Conservation (phyloP, 23 tunicate genomes). For the Halocynthia roretzi region DNA sequence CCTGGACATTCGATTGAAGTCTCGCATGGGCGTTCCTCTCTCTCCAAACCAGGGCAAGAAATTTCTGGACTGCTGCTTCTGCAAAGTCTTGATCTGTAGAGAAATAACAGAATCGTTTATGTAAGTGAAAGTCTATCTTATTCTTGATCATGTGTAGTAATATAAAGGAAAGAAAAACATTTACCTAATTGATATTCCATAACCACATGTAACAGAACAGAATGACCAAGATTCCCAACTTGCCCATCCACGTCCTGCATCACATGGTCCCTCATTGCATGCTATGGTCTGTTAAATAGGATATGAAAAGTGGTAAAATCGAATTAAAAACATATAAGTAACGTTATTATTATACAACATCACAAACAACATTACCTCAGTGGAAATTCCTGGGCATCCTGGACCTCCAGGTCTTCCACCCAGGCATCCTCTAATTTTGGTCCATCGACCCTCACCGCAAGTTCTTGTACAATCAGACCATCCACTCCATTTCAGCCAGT, state of each 20-base stretch:
- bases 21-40: conserved; percentile 3
- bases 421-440: conserved; percentile 47
- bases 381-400: conserved; percentile 40
- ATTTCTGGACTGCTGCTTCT: not conserved
- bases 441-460: conserved; percentile 58
- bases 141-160: too few species aligned
- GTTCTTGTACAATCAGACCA: conserved; percentile 41
- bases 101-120: not conserved
- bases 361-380: conserved; percentile 8
- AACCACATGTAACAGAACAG: conserved; percentile 59
- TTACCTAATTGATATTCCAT: conserved; percentile 20
- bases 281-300: not conserved
- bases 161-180: not conserved
- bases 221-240: conserved; percentile 49
- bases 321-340: not conserved
- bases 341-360: not conserved
- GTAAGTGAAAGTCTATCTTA: too few species aligned
- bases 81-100: not conserved
- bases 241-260: conserved; percentile 9
- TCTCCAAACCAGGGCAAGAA: conserved; percentile 1
- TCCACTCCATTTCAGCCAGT: conserved; percentile 59
- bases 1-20: not conserved
- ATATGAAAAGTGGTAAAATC: not conserved
- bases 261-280: conserved; percentile 14
- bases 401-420: conserved; percentile 22